phyloP scores from a whole-genome alignment of 2,113 vertebrate species.

The Hippocampus abdominalis region DNA sequence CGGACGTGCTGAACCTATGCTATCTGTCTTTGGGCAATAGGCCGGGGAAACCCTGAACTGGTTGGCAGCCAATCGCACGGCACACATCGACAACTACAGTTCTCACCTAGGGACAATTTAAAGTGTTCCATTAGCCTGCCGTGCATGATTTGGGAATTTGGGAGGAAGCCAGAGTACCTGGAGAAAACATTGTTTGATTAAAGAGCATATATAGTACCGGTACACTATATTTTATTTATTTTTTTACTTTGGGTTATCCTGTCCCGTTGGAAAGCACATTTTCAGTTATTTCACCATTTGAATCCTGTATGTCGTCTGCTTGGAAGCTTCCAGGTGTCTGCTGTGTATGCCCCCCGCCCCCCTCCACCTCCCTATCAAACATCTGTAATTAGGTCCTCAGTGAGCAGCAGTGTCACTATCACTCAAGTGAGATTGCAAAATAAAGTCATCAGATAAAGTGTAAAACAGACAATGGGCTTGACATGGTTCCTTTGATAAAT shows the following conservation, averaged over 20 bases:
- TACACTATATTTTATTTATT: neutral
- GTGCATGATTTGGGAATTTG: no score
- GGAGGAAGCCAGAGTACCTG: no score
- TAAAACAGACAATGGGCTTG: slow-evolving; percentile 27
- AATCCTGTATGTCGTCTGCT: neutral
- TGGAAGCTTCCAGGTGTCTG: neutral
- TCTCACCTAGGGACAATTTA: no score
- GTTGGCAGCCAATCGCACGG: no score
- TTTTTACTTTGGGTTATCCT: neutral
- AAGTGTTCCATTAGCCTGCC: no score
- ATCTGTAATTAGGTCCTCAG: slow-evolving; percentile 6
- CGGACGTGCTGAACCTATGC: no score
- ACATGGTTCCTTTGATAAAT: slow-evolving; percentile 61
- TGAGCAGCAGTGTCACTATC: slow-evolving; percentile 39
- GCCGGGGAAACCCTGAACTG: no score
- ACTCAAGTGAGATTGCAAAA: slow-evolving; percentile 29
- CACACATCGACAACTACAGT: no score
- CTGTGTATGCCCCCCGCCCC: neutral
- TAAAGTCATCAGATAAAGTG: slow-evolving; percentile 53
- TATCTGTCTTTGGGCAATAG: no score
- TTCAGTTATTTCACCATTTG: neutral
- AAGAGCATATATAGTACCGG: neutral
- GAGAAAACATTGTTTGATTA: neutral
- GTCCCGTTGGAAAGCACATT: neutral
- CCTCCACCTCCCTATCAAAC: neutral